A percentile compares a stretch with the other conserved stretches of the same genome.
Evolutionary conservation across 2,888 invertebrate genomes (phyloP).

Genomic region (Coenonympha glycerion): DNA sequence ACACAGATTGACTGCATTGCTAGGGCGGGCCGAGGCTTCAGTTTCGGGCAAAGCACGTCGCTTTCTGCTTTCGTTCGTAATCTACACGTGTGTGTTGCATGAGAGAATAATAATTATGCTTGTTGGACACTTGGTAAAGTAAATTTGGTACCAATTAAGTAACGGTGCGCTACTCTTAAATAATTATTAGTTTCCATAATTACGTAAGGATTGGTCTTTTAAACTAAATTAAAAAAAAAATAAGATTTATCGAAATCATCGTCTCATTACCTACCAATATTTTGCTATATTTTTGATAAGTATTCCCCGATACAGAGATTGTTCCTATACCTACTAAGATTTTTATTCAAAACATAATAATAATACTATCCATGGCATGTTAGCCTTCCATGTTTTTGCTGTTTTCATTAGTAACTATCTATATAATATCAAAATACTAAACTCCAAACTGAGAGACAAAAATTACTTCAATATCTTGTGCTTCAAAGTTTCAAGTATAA

Average conservation of each 20-base stretch:
- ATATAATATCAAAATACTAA: background rate
- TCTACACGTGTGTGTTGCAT: slow-evolving; percentile 38
- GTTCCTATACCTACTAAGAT: too few relatives aligned
- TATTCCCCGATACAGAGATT: background rate
- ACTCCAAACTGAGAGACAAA: background rate
- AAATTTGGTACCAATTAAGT: background rate
- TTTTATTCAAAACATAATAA: too few relatives aligned
- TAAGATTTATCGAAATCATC: background rate
- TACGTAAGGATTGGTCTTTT: background rate
- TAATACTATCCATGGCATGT: slow-evolving; percentile 12
- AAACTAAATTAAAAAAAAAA: background rate
- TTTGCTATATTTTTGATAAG: background rate
- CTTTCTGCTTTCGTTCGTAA: slow-evolving; percentile 47
- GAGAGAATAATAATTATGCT: slow-evolving; percentile 23
- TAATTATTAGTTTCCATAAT: background rate
- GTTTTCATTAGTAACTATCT: slow-evolving; percentile 17
- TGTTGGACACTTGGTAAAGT: slow-evolving; percentile 39
- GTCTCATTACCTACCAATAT: background rate
- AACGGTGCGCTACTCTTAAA: background rate
- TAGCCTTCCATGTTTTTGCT: slow-evolving; percentile 17
- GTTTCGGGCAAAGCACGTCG: slow-evolving; percentile 36
- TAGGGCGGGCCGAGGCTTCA: slow-evolving; percentile 39
- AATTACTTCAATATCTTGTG: background rate
- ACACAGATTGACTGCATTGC: slow-evolving; percentile 3
- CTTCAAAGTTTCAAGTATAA: background rate